Percentiles rank a stretch among this genome's conserved stretches.
These are phyloP conservation scores for Cotesia glomerata DNA, from an alignment of 1,140 invertebrate genomes.

Conservation along the genomic window DNA sequence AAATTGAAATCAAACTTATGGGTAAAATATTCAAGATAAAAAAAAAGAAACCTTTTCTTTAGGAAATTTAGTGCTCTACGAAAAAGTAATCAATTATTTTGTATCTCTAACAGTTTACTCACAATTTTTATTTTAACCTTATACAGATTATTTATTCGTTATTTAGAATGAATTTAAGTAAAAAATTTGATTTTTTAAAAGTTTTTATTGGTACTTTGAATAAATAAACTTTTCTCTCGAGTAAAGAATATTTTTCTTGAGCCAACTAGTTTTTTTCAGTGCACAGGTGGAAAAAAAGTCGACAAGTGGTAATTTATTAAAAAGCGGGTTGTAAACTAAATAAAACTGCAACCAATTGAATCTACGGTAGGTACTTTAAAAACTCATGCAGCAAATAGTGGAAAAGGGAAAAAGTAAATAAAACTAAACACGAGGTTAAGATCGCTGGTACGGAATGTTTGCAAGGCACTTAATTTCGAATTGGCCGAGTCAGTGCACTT, in stretches of 20 bases:
- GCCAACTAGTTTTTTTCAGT: too few relatives aligned
- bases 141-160: background rate
- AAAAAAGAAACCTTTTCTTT: too few relatives aligned
- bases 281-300: background rate
- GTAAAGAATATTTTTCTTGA: too few relatives aligned
- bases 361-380: background rate
- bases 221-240: too few relatives aligned
- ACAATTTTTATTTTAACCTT: too few relatives aligned
- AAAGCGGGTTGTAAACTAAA: background rate
- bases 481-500: slow-evolving; percentile 25
- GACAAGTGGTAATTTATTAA: background rate
- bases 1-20: too few relatives aligned
- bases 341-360: slow-evolving; percentile 1
- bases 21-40: too few relatives aligned
- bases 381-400: slow-evolving; percentile 4
- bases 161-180: background rate
- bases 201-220: too few relatives aligned
- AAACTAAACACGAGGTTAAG: background rate
- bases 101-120: too few relatives aligned
- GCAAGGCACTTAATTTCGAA: slow-evolving; percentile 28
- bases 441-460: slow-evolving; percentile 9
- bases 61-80: too few relatives aligned
- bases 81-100: too few relatives aligned
- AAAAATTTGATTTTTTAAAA: too few relatives aligned
- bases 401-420: slow-evolving; percentile 10